Evolutionary conservation across 2,113 vertebrate species (phyloP), one percentile per base, ranked within the genome.

Genomic region (Spheniscus mendiculus): DNA sequence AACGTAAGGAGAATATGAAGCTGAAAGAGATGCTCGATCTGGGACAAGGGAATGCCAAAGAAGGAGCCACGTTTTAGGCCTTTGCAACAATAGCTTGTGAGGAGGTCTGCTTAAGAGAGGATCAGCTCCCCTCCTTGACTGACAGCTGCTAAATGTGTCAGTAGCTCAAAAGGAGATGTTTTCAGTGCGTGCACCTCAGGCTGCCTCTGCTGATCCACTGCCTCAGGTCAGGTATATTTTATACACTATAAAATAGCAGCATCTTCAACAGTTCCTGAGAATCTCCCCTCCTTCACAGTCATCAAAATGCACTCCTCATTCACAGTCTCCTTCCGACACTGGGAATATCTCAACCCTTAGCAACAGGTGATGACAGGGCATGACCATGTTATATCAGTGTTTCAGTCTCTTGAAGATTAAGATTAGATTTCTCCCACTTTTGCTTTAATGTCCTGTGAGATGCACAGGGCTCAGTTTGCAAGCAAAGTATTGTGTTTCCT

Each of bases 341-440:
- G 92, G 92, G 92, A 90, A 80, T 93, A 86, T 73, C 87, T 93
- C 93, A 83, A 7, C 95, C 87, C 96, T 80, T 45, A 88, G 95
- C 96, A 96, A 94, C 95, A 96, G 94, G 95, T 97, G 96, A 83
- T 87, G 93, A 88, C 95, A 95, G 94, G 91, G 87, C 94, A 77
- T 25, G 94, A 91, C 93, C 93, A 93, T 63, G 89, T 63, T 95
- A 11, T 89, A 96, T 59, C 95, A 36, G 63, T 90, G 91, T 83
- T 91, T 80, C 79, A 23, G 78, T 52, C 89, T 90, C 93, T 15
- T 30, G 74, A 90, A 95, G 84, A 88, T 83, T 77, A 88, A 86
- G 87, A 77, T 63, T 88, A 81, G 78, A 85, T 93, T 94, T 92
- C 88, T 93, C 74, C 59, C 42, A 16, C 87, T 87, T 87, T 70